Conservation (phyloP, 1,140 invertebrate genomes). For the Solenopsis invicta region DNA sequence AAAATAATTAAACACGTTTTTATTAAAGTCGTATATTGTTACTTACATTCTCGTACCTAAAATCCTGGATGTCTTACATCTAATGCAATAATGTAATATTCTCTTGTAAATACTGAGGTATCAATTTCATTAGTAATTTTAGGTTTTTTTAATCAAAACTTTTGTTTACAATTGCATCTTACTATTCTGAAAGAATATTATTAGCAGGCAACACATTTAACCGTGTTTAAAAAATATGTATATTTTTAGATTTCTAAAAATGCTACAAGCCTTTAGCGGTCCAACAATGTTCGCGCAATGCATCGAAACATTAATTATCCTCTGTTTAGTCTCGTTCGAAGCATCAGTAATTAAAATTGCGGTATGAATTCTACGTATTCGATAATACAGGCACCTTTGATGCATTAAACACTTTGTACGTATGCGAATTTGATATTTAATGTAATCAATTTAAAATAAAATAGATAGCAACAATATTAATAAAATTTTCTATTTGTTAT, state of each 20-base stretch:
- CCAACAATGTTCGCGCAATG: constrained; percentile 82
- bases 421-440: no score
- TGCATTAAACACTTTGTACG: neutral
- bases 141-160: neutral
- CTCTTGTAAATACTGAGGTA: neutral
- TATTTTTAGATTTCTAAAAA: constrained; percentile 74
- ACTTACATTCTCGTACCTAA: no score
- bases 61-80: no score
- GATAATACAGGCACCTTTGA: neutral
- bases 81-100: constrained; percentile 1
- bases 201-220: neutral
- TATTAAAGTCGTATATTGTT: no score
- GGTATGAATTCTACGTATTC: constrained; percentile 68
- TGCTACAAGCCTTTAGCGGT: constrained; percentile 73
- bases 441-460: no score
- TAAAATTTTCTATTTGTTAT: no score
- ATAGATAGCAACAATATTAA: no score
- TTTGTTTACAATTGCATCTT: neutral
- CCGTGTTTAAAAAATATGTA: constrained; percentile 1
- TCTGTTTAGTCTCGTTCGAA: constrained; percentile 82
- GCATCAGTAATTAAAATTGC: constrained; percentile 73
- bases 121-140: neutral
- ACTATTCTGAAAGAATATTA: neutral
- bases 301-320: constrained; percentile 76
- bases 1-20: no score